Base-by-base conservation (phyloP, 2,797 vertebrate species). In the Neomorphus geoffroyi region DNA sequence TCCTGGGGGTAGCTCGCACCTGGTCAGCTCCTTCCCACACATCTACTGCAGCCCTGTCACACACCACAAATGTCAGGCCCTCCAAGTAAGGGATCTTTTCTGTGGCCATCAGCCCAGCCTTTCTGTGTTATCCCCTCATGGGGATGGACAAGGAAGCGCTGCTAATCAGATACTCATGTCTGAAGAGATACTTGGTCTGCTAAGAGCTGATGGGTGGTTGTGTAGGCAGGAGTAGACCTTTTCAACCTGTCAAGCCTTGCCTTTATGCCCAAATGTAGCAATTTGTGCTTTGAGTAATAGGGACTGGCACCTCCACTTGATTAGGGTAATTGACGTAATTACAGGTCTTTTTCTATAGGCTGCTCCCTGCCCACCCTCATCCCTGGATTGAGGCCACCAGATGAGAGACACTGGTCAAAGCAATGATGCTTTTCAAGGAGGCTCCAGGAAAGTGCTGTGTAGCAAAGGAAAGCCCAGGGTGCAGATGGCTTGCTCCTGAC, bases 261-360 rank as follows among this genome's bases (percentile, higher is more conserved):
- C 77, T 82, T 60, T 39, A 73, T 27, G 41, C 41, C 65, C 53
- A 62, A 72, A 94, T 91, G 91, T 94, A 91, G 84, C 69, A 58
- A 84, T 43, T 45, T 0, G 2, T 45, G 18, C 65, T 78, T 45
- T 87, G 84, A 94, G 75, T 86, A 89, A 93, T 61, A 94, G 2
- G 3, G 72, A 35, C 74, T 88, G 89, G 88, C 84, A 94, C 78
- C 81, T 92, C 69, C 26, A 43, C 27, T 62, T 74, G 79, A 88
- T 79, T 89, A 71, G 3, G 2, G 22, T 89, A 95, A 94, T 78
- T 88, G 75, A 69, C 69, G 94, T 95, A 93, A 95, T 94, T 92
- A 88, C 48, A 83, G 41, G 33, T 58, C 54, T 80, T 39, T 67
- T 92, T 78, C 24, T 57, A 46, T 54, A 82, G 33, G 61, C 67